Evolutionary conservation across 1,140 invertebrate species (phyloP).

Genomic region (Drosophila azteca): DNA sequence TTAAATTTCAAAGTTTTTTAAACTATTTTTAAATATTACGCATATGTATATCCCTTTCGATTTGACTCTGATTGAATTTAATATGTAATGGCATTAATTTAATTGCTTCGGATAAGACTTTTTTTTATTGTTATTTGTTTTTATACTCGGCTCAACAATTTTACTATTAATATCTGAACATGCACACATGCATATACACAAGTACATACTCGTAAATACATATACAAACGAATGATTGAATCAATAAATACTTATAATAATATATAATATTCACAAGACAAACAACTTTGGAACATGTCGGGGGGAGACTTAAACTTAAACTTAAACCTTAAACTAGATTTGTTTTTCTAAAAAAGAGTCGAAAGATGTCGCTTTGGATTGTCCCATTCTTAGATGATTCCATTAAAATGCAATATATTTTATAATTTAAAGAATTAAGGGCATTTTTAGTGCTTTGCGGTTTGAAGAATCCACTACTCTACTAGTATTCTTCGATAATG

Average conservation of each 20-base stretch:
- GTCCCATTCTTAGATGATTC: too few relatives aligned
- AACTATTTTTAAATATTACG: not conserved
- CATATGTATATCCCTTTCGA: not conserved
- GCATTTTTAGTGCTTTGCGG: too few relatives aligned
- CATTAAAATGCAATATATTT: too few relatives aligned
- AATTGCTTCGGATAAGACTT: conserved; percentile 53
- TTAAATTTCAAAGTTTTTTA: not conserved
- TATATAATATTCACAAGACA: too few relatives aligned
- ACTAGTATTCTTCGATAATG: too few relatives aligned
- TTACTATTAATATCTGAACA: conserved; percentile 49
- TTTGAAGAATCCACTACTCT: too few relatives aligned
- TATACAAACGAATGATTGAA: conserved; percentile 24
- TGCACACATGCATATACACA: conserved; percentile 30
- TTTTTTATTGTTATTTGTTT: conserved; percentile 77
- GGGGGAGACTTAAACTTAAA: too few relatives aligned
- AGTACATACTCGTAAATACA: conserved; percentile 21
- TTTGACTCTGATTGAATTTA: conserved; percentile 30
- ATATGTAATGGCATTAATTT: conserved; percentile 40
- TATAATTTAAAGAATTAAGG: too few relatives aligned
- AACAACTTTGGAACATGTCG: too few relatives aligned
- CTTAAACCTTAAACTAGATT: too few relatives aligned
- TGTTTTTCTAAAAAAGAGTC: too few relatives aligned
- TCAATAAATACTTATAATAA: conserved; percentile 39
- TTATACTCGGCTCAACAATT: conserved; percentile 69
- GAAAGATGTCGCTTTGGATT: too few relatives aligned